Base-by-base conservation (phyloP, 2,888 invertebrate species). In the Venustoraphidia nigricollis region DNA sequence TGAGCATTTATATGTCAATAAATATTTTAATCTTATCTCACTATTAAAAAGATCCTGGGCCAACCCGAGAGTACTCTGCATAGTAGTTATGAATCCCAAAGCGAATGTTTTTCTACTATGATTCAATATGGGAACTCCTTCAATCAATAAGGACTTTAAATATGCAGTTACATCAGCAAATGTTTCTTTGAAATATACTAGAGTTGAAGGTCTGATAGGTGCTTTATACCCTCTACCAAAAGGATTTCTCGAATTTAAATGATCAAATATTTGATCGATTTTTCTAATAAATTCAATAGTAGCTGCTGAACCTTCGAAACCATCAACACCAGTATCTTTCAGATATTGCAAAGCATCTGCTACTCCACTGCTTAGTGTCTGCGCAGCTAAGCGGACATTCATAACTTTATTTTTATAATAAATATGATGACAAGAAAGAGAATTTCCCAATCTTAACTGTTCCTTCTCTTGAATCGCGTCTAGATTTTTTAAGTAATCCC, bases 231-330 rank as follows among this genome's bases (percentile, higher is more conserved):
- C 55, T 42, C 48, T 53, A 9, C 52, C 53, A 46, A 47, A 57
- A 13, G 52, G 52, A 49, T 53, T 58, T 36, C 57, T 35, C 2
- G 50, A 51, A 50, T 58, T 56, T 10, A 57, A 41, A n/a, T 54
- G 47, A 36, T 58, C 58, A 48, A 59, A 17, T n/a, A 55, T 17
- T 44, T 45, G 50, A 46, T 54, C 51, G 10, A 56, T 47, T 27
- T 34, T 51, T 44, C 51, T 17, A 34, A 57, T 50, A 51, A 58
- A 56, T 41, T 50, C n/a, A 9, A 55, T 47, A 10, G 56, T 59
- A 13, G 51, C 53, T 17, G 51, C 53, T 41, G 49, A 47, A 11
- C 48, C 50, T 47, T 51, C 37, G 27, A 51, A 56, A n/a, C 45
- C 13, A 13, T 13, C 9, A 2, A 45, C 10, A n/a, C 46, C 35